phyloP scores from a whole-genome alignment of 2,888 invertebrate species.

The Fragum fragum region DNA sequence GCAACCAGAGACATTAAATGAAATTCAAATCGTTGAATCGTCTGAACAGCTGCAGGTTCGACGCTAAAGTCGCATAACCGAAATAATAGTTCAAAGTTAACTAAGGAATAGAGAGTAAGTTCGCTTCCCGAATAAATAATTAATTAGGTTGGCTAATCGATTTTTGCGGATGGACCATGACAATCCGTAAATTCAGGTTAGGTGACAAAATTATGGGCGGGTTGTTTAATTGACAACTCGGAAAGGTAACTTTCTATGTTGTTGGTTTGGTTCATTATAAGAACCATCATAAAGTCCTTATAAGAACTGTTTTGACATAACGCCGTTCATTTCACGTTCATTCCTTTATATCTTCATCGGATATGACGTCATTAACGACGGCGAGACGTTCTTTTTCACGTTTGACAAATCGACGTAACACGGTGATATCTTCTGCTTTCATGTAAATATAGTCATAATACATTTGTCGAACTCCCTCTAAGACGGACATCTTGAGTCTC shows the following conservation, averaged over 20 bases:
- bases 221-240: conserved; percentile 7
- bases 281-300: conserved; percentile 16
- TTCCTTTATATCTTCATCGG: not conserved
- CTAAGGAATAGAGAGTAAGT: too few species aligned
- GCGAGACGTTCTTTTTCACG: not conserved
- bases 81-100: too few species aligned
- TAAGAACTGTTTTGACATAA: conserved; percentile 5
- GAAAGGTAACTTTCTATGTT: not conserved
- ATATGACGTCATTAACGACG: not conserved
- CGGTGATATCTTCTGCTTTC: conserved; percentile 23
- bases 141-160: too few species aligned
- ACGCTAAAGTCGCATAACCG: too few species aligned
- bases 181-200: too few species aligned
- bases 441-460: conserved; percentile 16
- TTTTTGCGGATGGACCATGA: too few species aligned
- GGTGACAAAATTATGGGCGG: too few species aligned
- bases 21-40: too few species aligned
- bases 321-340: not conserved
- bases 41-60: too few species aligned
- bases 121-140: too few species aligned
- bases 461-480: conserved; percentile 8
- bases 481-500: conserved; percentile 19
- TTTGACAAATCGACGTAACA: conserved; percentile 15
- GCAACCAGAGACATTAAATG: too few species aligned
- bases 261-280: conserved; percentile 3